A percentile compares a stretch with the other conserved stretches of the same genome.
Evolutionary conservation across 2,888 invertebrate species (phyloP).

Genomic region (Gymnoscelis rufifasciata): DNA sequence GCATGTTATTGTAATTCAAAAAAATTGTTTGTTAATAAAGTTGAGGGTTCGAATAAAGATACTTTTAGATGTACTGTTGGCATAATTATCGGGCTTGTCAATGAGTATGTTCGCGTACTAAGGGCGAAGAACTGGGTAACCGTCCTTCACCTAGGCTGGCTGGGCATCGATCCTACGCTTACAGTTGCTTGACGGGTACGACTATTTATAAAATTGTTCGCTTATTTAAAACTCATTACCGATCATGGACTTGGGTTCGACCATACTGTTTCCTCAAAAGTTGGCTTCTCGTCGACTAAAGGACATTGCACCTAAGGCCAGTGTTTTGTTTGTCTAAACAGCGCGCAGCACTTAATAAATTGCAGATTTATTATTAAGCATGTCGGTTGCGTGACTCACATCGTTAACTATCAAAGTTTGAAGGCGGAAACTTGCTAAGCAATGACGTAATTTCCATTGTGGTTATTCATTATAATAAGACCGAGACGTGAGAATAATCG

Average conservation of each 20-base stretch:
- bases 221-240: conserved; percentile 46
- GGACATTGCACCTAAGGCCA: conserved; percentile 44
- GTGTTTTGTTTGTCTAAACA: conserved; percentile 35
- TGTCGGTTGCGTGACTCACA: conserved; percentile 72
- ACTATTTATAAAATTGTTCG: conserved; percentile 63
- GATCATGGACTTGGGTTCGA: conserved; percentile 18
- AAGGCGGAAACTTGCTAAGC: conserved; percentile 73
- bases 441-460: conserved; percentile 77
- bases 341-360: conserved; percentile 39
- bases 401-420: conserved; percentile 68
- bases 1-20: too few relatives aligned
- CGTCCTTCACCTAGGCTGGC: conserved; percentile 70
- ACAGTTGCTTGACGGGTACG: conserved; percentile 59
- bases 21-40: too few relatives aligned
- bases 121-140: conserved; percentile 62
- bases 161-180: conserved; percentile 65
- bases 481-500: conserved; percentile 70
- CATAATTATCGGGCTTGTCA: conserved; percentile 32
- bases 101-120: conserved; percentile 39
- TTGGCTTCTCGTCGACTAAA: conserved; percentile 31
- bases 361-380: conserved; percentile 57
- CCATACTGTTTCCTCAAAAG: conserved; percentile 22
- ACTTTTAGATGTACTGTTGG: neutral
- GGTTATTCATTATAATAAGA: conserved; percentile 69
- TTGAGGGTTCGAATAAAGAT: neutral